Evolutionary conservation across 2,888 invertebrate genomes (phyloP).

Genomic region (Netelia melanura): DNA sequence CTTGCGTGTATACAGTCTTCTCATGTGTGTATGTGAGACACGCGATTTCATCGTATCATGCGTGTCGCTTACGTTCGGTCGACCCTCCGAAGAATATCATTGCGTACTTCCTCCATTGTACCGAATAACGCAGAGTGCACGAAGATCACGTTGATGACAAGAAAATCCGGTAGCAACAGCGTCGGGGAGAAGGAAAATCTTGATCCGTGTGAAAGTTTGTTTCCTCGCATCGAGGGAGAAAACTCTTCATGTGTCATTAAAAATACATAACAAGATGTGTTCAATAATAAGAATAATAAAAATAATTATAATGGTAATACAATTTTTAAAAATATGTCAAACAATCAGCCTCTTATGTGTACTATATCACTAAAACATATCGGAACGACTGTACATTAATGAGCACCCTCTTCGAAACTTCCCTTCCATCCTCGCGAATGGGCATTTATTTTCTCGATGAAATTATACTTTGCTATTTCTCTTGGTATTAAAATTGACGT

Average conservation of each 20-base stretch:
- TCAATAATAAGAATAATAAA: not conserved
- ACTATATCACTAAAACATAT: conserved; percentile 6
- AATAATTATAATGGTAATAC: conserved; percentile 14
- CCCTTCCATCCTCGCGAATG: not conserved
- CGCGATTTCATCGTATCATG: conserved; percentile 31
- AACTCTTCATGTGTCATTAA: conserved; percentile 6
- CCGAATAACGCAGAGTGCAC: not conserved
- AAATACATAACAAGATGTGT: conserved; percentile 30
- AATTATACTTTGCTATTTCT: conserved; percentile 72
- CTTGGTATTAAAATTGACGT: conserved; percentile 76
- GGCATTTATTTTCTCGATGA: not conserved
- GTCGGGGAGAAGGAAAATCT: conserved; percentile 9
- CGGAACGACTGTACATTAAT: conserved; percentile 44
- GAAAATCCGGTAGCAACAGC: conserved; percentile 12
- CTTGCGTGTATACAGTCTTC: not conserved
- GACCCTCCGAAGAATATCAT: conserved; percentile 19
- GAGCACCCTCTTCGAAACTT: conserved; percentile 9
- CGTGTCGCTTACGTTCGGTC: not conserved
- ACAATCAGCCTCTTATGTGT: conserved; percentile 42
- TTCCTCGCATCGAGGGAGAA: not conserved
- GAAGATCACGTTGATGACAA: conserved; percentile 1
- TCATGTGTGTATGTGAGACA: conserved; percentile 25
- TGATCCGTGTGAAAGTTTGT: not conserved
- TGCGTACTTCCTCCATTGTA: conserved; percentile 35
- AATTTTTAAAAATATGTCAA: not conserved